These are phyloP conservation scores for Microctonus aethiopoides DNA, from an alignment of 2,888 invertebrate genomes.

Conservation along the genomic window DNA sequence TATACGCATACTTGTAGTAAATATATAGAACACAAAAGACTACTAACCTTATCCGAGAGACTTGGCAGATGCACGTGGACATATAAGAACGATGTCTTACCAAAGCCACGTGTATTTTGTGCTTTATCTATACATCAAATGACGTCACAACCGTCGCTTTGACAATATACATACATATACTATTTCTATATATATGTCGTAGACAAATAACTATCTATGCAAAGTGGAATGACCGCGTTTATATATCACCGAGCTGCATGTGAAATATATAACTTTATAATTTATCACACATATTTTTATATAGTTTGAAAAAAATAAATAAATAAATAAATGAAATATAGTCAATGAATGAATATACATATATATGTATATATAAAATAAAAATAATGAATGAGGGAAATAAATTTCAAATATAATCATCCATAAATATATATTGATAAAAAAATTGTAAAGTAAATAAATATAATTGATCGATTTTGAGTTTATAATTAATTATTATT, in stretches of 20 bases:
- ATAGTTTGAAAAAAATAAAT: neutral
- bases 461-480: too few relatives aligned
- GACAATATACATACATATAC: too few relatives aligned
- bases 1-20: neutral
- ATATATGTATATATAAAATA: neutral
- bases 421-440: too few relatives aligned
- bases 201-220: neutral
- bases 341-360: neutral
- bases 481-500: too few relatives aligned
- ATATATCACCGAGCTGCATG: neutral
- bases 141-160: conserved; percentile 17
- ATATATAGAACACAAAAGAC: neutral
- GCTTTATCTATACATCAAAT: neutral
- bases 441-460: too few relatives aligned
- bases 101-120: conserved; percentile 14
- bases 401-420: too few relatives aligned
- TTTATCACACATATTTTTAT: neutral
- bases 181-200: neutral
- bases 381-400: neutral
- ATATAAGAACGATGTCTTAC: conserved; percentile 10
- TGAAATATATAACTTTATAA: neutral
- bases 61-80: conserved; percentile 15
- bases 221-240: neutral
- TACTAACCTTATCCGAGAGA: conserved; percentile 7
- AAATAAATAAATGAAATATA: neutral